These are phyloP conservation scores for Drosophila maculinotata DNA, from an alignment of 2,888 invertebrate genomes.

Conservation along the genomic window DNA sequence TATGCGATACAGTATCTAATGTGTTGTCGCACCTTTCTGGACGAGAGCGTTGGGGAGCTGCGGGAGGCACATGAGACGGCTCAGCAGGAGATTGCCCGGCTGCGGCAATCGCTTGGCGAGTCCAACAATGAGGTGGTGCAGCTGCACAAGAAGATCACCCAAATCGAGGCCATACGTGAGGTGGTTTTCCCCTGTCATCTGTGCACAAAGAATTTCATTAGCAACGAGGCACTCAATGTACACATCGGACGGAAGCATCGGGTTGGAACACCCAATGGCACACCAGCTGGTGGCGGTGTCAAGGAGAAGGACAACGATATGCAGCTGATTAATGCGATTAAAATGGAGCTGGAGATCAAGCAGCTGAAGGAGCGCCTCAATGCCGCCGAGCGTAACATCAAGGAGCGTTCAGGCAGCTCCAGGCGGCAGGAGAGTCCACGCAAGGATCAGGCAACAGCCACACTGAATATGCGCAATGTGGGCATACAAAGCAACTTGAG, in stretches of 20 bases:
- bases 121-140: slow-evolving; percentile 82
- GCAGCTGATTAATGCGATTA: slow-evolving; percentile 87
- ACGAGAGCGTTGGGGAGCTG: slow-evolving; percentile 80
- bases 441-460: slow-evolving; percentile 43
- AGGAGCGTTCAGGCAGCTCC: slow-evolving; percentile 58
- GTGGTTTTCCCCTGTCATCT: slow-evolving; percentile 83
- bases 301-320: slow-evolving; percentile 81
- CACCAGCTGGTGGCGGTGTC: slow-evolving; percentile 19
- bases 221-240: slow-evolving; percentile 83
- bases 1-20: slow-evolving; percentile 83
- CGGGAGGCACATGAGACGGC: slow-evolving; percentile 70
- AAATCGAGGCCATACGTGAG: slow-evolving; percentile 83
- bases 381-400: slow-evolving; percentile 87
- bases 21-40: slow-evolving; percentile 84
- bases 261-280: slow-evolving; percentile 49
- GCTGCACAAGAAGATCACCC: slow-evolving; percentile 82
- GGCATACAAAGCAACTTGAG: slow-evolving; percentile 74
- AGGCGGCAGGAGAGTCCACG: slow-evolving; percentile 36
- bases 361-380: slow-evolving; percentile 88
- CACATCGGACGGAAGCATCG: slow-evolving; percentile 83
- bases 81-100: slow-evolving; percentile 76
- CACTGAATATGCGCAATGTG: slow-evolving; percentile 52
- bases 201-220: slow-evolving; percentile 84
- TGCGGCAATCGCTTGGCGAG: slow-evolving; percentile 73
- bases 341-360: slow-evolving; percentile 88